Evolutionary conservation across 2,888 invertebrate species (phyloP).

Genomic region (Melipona bicolor): DNA sequence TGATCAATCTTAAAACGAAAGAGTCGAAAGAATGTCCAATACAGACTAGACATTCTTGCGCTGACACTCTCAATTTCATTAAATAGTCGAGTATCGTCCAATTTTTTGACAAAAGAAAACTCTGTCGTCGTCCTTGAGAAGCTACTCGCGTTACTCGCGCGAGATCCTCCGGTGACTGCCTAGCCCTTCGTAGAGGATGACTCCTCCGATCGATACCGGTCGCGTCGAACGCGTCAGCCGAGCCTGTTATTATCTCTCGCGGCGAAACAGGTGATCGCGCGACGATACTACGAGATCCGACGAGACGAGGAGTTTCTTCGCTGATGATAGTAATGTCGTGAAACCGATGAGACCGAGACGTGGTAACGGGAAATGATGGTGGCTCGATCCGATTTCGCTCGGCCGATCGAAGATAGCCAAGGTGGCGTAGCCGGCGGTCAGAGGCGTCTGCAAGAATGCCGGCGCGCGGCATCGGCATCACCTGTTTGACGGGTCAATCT

Average conservation of each 20-base stretch:
- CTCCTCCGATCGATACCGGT: constrained; percentile 12
- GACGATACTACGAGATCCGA: constrained; percentile 42
- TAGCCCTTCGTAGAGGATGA: not conserved
- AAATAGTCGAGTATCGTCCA: no score
- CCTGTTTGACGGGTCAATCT: constrained; percentile 67
- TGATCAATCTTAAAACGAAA: no score
- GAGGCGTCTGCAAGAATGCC: constrained; percentile 64
- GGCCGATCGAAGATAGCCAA: constrained; percentile 56
- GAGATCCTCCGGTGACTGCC: not conserved
- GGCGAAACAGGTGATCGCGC: constrained; percentile 67
- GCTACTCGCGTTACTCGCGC: not conserved
- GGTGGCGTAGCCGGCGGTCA: constrained; percentile 50
- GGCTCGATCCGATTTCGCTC: constrained; percentile 59
- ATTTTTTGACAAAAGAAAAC: no score
- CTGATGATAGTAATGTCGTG: constrained; percentile 73
- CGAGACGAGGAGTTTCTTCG: constrained; percentile 53
- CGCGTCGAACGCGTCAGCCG: not conserved
- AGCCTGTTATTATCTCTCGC: constrained; percentile 63
- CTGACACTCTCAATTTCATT: no score
- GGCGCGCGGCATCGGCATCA: constrained; percentile 50
- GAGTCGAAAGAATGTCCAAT: no score
- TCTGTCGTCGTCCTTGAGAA: not conserved
- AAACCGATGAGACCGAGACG: constrained; percentile 41
- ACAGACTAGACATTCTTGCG: no score
- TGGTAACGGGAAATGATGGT: constrained; percentile 67